Percentiles rank a stretch among this genome's conserved stretches.
Evolutionary conservation across 2,888 invertebrate genomes (phyloP).

Genomic region (Actias luna): DNA sequence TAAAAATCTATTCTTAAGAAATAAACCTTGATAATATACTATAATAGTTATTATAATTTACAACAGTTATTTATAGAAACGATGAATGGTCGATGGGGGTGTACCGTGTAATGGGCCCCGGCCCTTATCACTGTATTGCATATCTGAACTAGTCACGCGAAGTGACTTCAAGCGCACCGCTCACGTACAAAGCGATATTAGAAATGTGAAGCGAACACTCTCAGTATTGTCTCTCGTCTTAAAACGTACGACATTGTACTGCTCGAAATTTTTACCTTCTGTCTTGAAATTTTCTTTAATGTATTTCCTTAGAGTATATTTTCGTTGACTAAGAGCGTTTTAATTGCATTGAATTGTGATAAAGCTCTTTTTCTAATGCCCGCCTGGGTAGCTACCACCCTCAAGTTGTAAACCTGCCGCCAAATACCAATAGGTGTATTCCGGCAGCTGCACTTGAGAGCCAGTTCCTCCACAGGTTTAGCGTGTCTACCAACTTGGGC

Average conservation of each 20-base stretch:
- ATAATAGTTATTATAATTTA: too few species aligned
- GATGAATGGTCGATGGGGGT: background rate
- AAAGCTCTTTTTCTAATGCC: too few species aligned
- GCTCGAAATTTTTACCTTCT: slow-evolving; percentile 1
- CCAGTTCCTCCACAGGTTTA: too few species aligned
- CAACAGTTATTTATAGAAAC: background rate
- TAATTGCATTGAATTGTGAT: too few species aligned
- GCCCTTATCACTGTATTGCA: background rate
- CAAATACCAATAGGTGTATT: too few species aligned
- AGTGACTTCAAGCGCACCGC: slow-evolving; percentile 14
- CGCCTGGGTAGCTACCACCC: too few species aligned
- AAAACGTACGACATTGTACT: slow-evolving; percentile 5
- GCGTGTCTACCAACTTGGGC: too few species aligned
- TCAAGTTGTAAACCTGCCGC: too few species aligned
- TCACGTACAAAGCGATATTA: slow-evolving; percentile 19
- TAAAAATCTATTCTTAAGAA: too few species aligned
- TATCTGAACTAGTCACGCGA: slow-evolving; percentile 9
- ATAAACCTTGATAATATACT: too few species aligned
- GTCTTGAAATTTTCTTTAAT: background rate
- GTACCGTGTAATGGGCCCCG: background rate
- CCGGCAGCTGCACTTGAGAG: too few species aligned
- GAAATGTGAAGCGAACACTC: slow-evolving; percentile 17
- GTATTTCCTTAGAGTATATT: background rate
- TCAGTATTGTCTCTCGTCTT: slow-evolving; percentile 8
- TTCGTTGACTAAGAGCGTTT: too few species aligned